phyloP scores from a whole-genome alignment of 2,888 invertebrate genomes.

The Tetrapedia diversipes region DNA sequence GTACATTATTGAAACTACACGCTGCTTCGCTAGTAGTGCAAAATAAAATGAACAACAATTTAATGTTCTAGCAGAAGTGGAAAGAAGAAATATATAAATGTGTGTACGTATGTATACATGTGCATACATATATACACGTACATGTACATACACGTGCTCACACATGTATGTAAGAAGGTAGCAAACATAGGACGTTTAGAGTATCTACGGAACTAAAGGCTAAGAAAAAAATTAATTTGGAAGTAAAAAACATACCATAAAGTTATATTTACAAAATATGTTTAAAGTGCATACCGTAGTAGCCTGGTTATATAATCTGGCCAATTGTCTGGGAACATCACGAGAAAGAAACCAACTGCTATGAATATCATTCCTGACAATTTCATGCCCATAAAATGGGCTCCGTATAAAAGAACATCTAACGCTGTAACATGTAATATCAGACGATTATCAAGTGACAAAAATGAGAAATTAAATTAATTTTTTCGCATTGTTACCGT shows the following conservation, averaged over 20 bases:
- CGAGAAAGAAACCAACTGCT: conserved; percentile 94
- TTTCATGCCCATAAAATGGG: conserved; percentile 96
- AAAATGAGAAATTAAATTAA: conserved; percentile 2
- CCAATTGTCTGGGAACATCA: conserved; percentile 98
- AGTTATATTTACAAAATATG: conserved; percentile 53
- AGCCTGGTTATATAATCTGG: conserved; percentile 96
- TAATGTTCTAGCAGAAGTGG: conserved; percentile 71
- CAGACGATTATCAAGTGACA: conserved; percentile 6
- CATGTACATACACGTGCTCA: conserved; percentile 6
- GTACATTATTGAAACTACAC: conserved; percentile 74
- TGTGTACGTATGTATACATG: conserved; percentile 55
- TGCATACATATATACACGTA: conserved; percentile 49
- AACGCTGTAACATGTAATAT: conserved; percentile 86
- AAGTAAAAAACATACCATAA: conserved; percentile 77
- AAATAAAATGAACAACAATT: conserved; percentile 70
- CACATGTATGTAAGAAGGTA: conserved; percentile 45
- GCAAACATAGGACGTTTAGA: conserved; percentile 57
- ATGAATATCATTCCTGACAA: conserved; percentile 96
- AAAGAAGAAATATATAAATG: conserved; percentile 62
- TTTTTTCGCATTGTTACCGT: conserved; percentile 59
- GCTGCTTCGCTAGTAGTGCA: conserved; percentile 77
- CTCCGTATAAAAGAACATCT: conserved; percentile 93
- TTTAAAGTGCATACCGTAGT: conserved; percentile 87
- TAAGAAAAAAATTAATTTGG: conserved; percentile 70
- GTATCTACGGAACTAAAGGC: conserved; percentile 70